Conservation (phyloP, 2,113 vertebrate genomes). For the Epinephelus cyanopodus region DNA sequence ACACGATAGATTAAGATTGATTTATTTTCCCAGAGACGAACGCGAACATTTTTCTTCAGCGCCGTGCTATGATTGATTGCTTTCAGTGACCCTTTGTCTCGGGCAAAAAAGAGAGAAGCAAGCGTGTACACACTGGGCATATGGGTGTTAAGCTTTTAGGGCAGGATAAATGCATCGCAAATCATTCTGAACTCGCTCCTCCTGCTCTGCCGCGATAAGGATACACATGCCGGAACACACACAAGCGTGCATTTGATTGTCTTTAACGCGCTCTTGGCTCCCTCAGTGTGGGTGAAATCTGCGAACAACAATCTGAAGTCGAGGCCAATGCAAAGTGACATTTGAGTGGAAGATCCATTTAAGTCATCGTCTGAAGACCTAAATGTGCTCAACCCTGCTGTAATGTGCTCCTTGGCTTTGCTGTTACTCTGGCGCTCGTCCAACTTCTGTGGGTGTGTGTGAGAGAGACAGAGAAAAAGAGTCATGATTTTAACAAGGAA, state of each 20-base stretch:
- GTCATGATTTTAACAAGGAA: constrained; percentile 25
- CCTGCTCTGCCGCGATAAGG: constrained; percentile 62
- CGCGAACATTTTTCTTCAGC: constrained; percentile 29
- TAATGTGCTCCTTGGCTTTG: constrained; percentile 31
- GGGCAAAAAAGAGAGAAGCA: constrained; percentile 7
- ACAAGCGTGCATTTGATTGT: constrained; percentile 28
- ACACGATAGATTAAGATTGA: constrained; percentile 63
- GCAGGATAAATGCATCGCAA: constrained; percentile 53
- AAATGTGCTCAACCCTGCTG: constrained; percentile 21
- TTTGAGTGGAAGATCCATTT: constrained; percentile 39
- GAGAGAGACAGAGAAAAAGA: not conserved
- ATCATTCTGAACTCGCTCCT: constrained; percentile 55
- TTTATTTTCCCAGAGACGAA: constrained; percentile 38
- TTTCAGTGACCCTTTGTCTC: constrained; percentile 58
- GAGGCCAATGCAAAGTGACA: constrained; percentile 39
- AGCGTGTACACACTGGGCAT: not conserved
- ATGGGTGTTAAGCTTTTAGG: constrained; percentile 41
- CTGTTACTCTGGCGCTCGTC: constrained; percentile 40
- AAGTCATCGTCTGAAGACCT: constrained; percentile 34
- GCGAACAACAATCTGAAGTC: constrained; percentile 18
- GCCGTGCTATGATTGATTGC: constrained; percentile 50
- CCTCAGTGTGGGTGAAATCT: constrained; percentile 2
- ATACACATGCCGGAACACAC: constrained; percentile 8
- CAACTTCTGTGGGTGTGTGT: constrained; percentile 25
- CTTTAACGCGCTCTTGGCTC: constrained; percentile 13